phyloP scores from a whole-genome alignment of 2,888 invertebrate species.

The Elegia similella region DNA sequence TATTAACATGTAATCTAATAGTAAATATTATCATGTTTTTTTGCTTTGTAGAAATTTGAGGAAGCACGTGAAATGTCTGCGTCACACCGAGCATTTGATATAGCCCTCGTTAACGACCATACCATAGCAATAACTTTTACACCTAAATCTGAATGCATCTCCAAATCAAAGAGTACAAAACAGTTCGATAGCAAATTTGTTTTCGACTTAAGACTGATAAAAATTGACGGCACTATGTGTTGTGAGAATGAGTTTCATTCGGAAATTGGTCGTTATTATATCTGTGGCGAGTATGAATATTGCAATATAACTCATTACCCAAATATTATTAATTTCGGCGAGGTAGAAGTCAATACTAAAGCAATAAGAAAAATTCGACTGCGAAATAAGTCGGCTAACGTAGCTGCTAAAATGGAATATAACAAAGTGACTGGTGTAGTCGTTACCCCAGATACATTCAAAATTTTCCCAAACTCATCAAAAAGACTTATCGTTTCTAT shows the following conservation, averaged over 20 bases:
- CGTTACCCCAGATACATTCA: conserved; percentile 58
- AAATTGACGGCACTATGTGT: conserved; percentile 57
- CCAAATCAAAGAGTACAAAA: conserved; percentile 50
- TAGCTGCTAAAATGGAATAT: conserved; percentile 63
- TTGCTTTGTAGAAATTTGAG: conserved; percentile 66
- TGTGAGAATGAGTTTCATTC: conserved; percentile 62
- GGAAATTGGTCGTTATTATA: conserved; percentile 75
- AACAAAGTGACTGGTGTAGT: conserved; percentile 57
- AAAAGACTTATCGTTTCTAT: conserved; percentile 46
- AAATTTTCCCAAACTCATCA: conserved; percentile 58
- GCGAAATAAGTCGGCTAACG: conserved; percentile 62
- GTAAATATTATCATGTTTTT: too few relatives aligned
- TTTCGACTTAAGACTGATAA: conserved; percentile 63
- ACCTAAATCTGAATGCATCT: conserved; percentile 65
- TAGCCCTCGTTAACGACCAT: conserved; percentile 42
- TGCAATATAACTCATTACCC: conserved; percentile 72
- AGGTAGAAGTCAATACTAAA: conserved; percentile 58
- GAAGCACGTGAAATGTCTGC: conserved; percentile 68
- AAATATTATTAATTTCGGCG: conserved; percentile 63
- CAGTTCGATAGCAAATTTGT: conserved; percentile 59
- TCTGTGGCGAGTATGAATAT: conserved; percentile 80
- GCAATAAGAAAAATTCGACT: conserved; percentile 60
- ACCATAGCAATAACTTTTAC: conserved; percentile 56
- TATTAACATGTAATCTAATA: too few relatives aligned
- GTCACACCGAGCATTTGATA: conserved; percentile 62